These are phyloP conservation scores for Cirrhinus mrigala DNA, from an alignment of 2,797 vertebrate genomes.

Conservation along the genomic window DNA sequence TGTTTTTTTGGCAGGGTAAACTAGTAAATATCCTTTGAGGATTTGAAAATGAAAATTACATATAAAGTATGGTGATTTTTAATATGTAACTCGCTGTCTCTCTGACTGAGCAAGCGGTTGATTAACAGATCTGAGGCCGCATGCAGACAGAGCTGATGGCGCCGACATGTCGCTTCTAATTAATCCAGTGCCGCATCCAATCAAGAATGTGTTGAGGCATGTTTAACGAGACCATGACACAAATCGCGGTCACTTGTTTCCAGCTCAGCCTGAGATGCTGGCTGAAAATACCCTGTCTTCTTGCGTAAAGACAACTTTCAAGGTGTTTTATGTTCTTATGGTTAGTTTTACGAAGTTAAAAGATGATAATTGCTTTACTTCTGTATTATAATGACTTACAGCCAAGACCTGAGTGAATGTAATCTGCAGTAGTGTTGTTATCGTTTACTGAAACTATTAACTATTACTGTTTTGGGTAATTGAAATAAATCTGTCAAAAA, in stretches of 20 bases:
- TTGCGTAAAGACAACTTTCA: constrained; percentile 8
- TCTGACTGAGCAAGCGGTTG: constrained; percentile 51
- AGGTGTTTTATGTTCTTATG: constrained; percentile 14
- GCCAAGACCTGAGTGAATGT: too few species aligned
- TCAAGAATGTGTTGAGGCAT: constrained; percentile 76
- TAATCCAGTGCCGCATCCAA: constrained; percentile 78
- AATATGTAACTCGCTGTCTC: neutral
- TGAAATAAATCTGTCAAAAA: neutral
- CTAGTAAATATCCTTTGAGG: constrained; percentile 11
- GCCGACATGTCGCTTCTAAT: constrained; percentile 78
- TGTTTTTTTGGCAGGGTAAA: neutral
- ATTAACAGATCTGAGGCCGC: constrained; percentile 53
- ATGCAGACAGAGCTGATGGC: constrained; percentile 52
- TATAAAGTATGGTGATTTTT: neutral
- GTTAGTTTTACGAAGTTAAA: neutral
- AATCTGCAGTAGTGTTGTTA: neutral
- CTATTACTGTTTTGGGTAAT: neutral
- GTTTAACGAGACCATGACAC: constrained; percentile 74
- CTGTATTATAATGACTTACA: neutral
- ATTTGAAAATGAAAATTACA: constrained; percentile 6
- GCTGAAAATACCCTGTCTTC: constrained; percentile 42
- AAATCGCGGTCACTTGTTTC: constrained; percentile 84
- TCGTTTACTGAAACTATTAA: neutral
- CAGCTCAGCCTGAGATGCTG: constrained; percentile 70
- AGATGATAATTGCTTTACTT: neutral